These are phyloP conservation scores for Dasypogon diadema DNA, from an alignment of 2,888 invertebrate species.

Conservation along the genomic window DNA sequence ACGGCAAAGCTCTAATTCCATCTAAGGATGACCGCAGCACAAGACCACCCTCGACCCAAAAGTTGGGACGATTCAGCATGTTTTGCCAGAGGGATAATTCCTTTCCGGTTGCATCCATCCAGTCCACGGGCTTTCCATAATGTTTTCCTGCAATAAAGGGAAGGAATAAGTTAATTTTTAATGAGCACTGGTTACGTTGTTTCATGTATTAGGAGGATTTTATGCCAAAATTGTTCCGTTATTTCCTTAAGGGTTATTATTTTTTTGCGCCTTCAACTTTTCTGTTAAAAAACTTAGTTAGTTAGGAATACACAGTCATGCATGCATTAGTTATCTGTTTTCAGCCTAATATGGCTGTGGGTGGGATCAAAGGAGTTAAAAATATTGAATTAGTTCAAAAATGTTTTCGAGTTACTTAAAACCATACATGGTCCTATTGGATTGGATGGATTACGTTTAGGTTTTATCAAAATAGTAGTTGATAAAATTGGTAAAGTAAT, in stretches of 20 bases:
- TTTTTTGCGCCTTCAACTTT: not conserved
- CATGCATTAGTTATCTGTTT: no score
- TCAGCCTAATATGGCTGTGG: no score
- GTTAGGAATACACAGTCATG: no score
- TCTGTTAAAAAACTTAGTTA: no score
- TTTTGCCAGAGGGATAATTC: slow-evolving; percentile 93
- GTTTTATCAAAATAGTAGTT: no score
- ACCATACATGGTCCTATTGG: no score
- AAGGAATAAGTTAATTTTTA: slow-evolving; percentile 35
- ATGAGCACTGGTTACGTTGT: not conserved
- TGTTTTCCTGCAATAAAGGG: slow-evolving; percentile 77
- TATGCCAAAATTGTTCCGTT: not conserved
- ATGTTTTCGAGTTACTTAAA: no score
- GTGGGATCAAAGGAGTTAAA: no score
- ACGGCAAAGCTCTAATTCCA: slow-evolving; percentile 67
- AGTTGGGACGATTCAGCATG: slow-evolving; percentile 93
- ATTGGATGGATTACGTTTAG: no score
- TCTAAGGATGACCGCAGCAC: slow-evolving; percentile 84
- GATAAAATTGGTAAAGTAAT: no score
- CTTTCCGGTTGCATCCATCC: slow-evolving; percentile 96
- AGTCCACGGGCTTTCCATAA: slow-evolving; percentile 87
- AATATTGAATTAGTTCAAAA: no score
- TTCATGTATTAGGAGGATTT: not conserved
- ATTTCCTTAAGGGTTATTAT: not conserved
- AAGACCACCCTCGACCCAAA: slow-evolving; percentile 97